These are phyloP conservation scores for Cisticola juncidis DNA, from an alignment of 2,113 vertebrate genomes.

Conservation along the genomic window DNA sequence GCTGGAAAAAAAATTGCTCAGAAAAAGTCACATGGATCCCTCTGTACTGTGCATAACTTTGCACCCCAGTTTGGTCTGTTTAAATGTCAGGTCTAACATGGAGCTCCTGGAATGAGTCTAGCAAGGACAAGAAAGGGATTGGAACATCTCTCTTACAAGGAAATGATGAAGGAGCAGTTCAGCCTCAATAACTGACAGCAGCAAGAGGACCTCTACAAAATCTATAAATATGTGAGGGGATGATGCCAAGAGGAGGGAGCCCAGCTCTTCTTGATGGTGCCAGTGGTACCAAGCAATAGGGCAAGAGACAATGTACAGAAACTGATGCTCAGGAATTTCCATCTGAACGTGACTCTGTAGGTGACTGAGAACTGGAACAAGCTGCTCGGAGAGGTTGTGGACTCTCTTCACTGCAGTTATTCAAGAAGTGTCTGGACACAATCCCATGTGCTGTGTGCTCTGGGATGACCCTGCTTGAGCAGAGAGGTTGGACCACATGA, in stretches of 20 bases:
- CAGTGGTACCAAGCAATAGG: neutral
- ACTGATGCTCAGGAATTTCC: neutral
- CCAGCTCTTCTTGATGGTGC: neutral
- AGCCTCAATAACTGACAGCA: neutral
- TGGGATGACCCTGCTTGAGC: neutral
- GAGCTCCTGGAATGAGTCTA: neutral
- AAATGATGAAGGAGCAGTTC: neutral
- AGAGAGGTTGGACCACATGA: neutral
- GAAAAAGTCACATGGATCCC: neutral
- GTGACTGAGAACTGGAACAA: neutral
- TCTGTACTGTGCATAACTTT: neutral
- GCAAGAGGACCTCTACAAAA: neutral
- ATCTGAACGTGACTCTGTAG: neutral
- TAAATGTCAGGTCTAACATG: neutral
- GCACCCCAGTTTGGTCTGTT: neutral
- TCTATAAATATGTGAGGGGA: neutral
- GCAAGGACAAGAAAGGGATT: neutral
- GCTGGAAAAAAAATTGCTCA: neutral
- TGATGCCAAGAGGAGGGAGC: neutral
- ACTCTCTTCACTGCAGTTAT: neutral
- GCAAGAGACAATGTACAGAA: neutral
- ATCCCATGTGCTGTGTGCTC: neutral
- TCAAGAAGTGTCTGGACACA: neutral
- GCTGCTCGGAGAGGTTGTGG: neutral
- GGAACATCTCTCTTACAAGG: neutral